A percentile compares a stretch with the other conserved stretches of the same genome.
phyloP scores from a whole-genome alignment of 2,113 vertebrate species.

The Hoplias malabaricus region DNA sequence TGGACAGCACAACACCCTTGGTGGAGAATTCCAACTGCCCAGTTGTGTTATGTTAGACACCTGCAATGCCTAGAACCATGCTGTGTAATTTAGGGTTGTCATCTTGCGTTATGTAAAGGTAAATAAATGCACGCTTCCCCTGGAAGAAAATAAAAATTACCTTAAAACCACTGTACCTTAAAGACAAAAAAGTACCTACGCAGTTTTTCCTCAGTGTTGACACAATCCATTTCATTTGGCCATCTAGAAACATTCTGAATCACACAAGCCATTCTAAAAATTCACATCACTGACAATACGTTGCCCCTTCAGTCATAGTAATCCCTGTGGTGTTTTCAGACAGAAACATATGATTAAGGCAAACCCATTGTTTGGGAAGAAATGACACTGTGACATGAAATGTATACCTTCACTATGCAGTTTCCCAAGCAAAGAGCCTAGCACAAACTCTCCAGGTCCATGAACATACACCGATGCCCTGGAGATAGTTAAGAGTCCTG shows the following conservation, averaged over 20 bases:
- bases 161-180: no score
- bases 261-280: not conserved
- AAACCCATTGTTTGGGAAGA: not conserved
- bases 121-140: no score
- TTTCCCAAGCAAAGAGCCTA: not conserved
- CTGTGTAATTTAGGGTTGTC: no score
- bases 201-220: no score
- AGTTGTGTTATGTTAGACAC: no score
- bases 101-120: no score
- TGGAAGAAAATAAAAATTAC: no score
- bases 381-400: not conserved
- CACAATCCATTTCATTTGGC: not conserved
- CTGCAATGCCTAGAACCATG: no score
- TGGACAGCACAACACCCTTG: no score
- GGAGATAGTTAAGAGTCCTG: not conserved
- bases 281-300: conserved; percentile 2
- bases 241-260: not conserved
- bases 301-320: not conserved
- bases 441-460: not conserved
- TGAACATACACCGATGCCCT: not conserved
- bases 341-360: not conserved
- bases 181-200: no score
- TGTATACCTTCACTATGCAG: not conserved
- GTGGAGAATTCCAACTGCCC: no score
- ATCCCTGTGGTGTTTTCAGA: not conserved